Base-by-base conservation (phyloP, 2,113 vertebrate species). In the Salvelinus sp. region DNA sequence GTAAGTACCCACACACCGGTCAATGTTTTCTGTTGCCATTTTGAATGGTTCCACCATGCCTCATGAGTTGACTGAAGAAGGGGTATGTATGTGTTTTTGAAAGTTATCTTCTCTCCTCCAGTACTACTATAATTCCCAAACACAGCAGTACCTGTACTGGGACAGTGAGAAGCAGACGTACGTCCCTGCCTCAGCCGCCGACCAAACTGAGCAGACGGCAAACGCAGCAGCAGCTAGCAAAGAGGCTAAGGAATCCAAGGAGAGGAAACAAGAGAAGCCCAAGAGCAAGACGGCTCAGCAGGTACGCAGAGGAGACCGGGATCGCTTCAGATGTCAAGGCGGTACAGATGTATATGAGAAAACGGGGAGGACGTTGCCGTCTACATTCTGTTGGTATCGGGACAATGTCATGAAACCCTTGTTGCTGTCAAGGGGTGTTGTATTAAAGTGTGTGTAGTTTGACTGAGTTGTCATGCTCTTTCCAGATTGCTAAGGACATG, bases 211-310 rank as follows among this genome's bases (percentile, higher is more conserved):
- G 28, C 44, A 86, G 64, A 58, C 81, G 82, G 5, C 9, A 3
- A 72, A 18, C 12, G 54, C 1, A 71, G 69, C 44, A 25, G 10
- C 65, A 12, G 50, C 76, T 6, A 23, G 38, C 69, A 93, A 92
- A 83, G 91, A 91, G 44, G 76, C 44, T 6, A 94, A 93, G 85
- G 93, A 93, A 50, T 85, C 75, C 73, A 98, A 97, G 79, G 97
- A 99, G 81, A 99, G 97, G 82, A 99, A 98, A n/a, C 2, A 9
- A 74, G 98, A 99, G 72, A 99, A 99, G 77, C 97, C 97, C 57
- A 99, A 99, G 85, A 98, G 96, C 88, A 99, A 99, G 93, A 98
- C 98, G 0, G 98, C 98, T 50, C 98, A 99, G 62, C 97, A 99
- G 95, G 98, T 98, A 81, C 9, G 27, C 16, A n/a, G n/a, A 65